Conservation (phyloP, 2,113 vertebrate species). For the Sinocyclocheilus anshuiensis region DNA sequence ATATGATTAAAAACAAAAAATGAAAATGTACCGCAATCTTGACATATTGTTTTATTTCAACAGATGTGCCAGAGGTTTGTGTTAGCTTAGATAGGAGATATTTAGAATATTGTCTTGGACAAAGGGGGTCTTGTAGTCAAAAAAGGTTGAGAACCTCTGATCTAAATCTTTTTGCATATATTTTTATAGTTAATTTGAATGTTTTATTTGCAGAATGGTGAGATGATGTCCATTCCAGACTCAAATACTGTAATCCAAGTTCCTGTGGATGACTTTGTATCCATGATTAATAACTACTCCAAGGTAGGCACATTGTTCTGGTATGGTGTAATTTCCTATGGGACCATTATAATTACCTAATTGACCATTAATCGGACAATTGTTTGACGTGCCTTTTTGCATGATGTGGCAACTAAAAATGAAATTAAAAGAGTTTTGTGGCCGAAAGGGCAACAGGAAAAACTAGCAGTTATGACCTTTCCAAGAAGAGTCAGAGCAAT, state of each 20-base stretch:
- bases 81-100: background rate
- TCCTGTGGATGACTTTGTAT: conserved; percentile 76
- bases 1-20: too few species aligned
- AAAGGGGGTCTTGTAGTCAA: background rate
- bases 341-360: conserved; percentile 9
- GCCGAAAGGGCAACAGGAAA: conserved; percentile 27
- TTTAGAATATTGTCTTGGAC: background rate
- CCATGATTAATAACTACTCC: conserved; percentile 75
- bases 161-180: background rate
- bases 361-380: conserved; percentile 37
- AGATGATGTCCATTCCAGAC: conserved; percentile 74
- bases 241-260: conserved; percentile 78
- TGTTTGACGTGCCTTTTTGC: conserved; percentile 35
- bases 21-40: background rate
- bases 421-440: conserved; percentile 25
- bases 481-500: conserved; percentile 38
- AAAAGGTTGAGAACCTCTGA: background rate
- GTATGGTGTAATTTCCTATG: conserved; percentile 1
- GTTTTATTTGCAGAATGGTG: conserved; percentile 69
- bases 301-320: conserved; percentile 72
- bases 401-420: background rate
- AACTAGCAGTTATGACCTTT: conserved; percentile 37
- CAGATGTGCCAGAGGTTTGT: background rate
- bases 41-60: background rate
- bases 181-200: background rate